A percentile compares a stretch with the other conserved stretches of the same genome.
phyloP scores from a whole-genome alignment of 2,888 invertebrate species.

The Nowickia ferox region DNA sequence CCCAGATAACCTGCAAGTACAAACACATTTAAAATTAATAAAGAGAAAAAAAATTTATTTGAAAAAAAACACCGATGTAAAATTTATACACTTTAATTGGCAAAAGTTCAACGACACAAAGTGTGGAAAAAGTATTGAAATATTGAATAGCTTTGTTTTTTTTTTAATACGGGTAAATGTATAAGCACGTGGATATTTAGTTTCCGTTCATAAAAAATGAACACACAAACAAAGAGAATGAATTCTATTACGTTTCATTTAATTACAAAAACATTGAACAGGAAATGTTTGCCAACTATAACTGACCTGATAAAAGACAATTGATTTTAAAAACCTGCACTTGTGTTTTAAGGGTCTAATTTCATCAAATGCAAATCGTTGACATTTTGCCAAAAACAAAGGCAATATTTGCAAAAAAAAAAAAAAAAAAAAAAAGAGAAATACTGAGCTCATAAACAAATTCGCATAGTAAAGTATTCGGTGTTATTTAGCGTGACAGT shows the following conservation, averaged over 20 bases:
- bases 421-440: background rate
- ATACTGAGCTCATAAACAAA: conserved; percentile 10
- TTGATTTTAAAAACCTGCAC: conserved; percentile 69
- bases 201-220: conserved; percentile 32
- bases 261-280: conserved; percentile 73
- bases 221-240: background rate
- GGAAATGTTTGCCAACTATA: conserved; percentile 67
- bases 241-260: conserved; percentile 67
- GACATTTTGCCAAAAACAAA: conserved; percentile 64
- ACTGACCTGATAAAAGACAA: conserved; percentile 69
- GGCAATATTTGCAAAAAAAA: background rate
- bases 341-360: conserved; percentile 66
- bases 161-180: background rate
- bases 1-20: conserved; percentile 94
- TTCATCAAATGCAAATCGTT: conserved; percentile 66
- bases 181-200: background rate
- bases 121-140: conserved; percentile 18
- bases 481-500: conserved; percentile 59
- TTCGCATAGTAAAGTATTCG: conserved; percentile 35
- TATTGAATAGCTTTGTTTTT: conserved; percentile 13
- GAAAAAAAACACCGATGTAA: conserved; percentile 26
- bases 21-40: conserved; percentile 21
- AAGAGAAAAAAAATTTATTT: background rate
- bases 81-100: conserved; percentile 57
- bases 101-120: conserved; percentile 67